Base-by-base conservation (phyloP, 2,888 invertebrate genomes). In the Macrophya annulata region DNA sequence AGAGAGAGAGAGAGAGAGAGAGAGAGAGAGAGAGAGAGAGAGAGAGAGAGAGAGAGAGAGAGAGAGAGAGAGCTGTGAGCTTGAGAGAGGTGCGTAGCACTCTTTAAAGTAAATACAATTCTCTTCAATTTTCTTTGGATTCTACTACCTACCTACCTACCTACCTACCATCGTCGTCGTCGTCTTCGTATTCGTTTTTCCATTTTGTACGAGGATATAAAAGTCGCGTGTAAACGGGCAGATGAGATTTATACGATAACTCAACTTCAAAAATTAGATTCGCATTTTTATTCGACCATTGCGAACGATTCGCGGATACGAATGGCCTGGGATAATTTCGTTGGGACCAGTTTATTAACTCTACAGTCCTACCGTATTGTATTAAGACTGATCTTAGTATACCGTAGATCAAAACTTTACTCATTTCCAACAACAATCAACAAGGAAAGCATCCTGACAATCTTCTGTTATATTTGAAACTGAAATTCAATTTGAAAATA, bases 71-170 rank as follows among this genome's bases (percentile, higher is more conserved):
- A 45, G 21, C 21, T 10, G 43, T 74, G 45, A 74, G 21, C 72
- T 68, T 4, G 25, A 74, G 21, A 74, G 72, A 74, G 72, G n/a
- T 43, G 43, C 45, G 72, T 72, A 21, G 72, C 72, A 74, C 72
- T 21, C 21, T 45, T 43, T 17, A 17, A 74, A 74, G 72, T 45
- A 45, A 74, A 74, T 74, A 74, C 72, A n/a, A 74, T 74, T 74
- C 72, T 45, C 43, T 74, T 74, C 72, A 74, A 74, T 74, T 74
- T 74, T 74, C 48, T 77, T 31, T 31, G 31, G 48, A 77, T 77
- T 77, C 21, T 74, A 43, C 74, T 21, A 74, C 17, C 37, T 25
- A 43, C 31, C 76, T 21, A 74, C 17, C 37, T 25, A 43, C 31
- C 76, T 25, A 43, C 31, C 76, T 15, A n/a, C 10, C 40, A 17